Base-by-base conservation (phyloP, 2,797 vertebrate species). In the Dipus sagitta region DNA sequence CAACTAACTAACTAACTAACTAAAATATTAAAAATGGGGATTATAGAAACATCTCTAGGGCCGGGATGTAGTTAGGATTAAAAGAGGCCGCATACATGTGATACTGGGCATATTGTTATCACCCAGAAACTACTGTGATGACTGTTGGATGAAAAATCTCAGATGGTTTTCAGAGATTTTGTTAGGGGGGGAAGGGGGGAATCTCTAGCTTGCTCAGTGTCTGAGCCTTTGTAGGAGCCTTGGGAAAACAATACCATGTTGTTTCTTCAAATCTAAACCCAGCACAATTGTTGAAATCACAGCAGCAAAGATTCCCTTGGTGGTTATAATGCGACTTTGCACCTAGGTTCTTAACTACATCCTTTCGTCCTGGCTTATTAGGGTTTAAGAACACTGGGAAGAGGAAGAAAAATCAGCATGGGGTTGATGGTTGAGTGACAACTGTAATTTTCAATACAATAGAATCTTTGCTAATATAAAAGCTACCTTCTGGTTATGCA, bases 361-460 rank as follows among this genome's bases (percentile, higher is more conserved):
- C 81, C 82, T 96, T 93, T 92, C 80, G 87, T 96, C 93, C 60
- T 90, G 92, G 65, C 38, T 95, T 94, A 96, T 94, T 95, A 88
- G 84, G 85, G 79, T 54, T 86, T 94, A 94, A 88, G 93, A 91
- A 94, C 86, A 96, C 86, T 70, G 89, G 71, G 75, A 96, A 92
- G 86, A 90, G 81, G 87, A 91, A 92, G 62, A 86, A 93, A 82
- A 94, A 85, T 65, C 96, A 96, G 96, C 92, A 67, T 95, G 97
- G 52, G 81, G 86, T 76, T 95, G 93, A 97, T 96, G 85, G 89
- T 74, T 90, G 91, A 97, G 70, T 95, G 97, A 95, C 94, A 97
- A 93, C 95, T 96, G 34, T 96, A 95, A 97, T 96, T 97, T 97
- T 95, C 86, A 72, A 64, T 93, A 88, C 47, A 96, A 92, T 62